Evolutionary conservation across 2,797 vertebrate species (phyloP).

Genomic region (Thalassophryne amazonica): DNA sequence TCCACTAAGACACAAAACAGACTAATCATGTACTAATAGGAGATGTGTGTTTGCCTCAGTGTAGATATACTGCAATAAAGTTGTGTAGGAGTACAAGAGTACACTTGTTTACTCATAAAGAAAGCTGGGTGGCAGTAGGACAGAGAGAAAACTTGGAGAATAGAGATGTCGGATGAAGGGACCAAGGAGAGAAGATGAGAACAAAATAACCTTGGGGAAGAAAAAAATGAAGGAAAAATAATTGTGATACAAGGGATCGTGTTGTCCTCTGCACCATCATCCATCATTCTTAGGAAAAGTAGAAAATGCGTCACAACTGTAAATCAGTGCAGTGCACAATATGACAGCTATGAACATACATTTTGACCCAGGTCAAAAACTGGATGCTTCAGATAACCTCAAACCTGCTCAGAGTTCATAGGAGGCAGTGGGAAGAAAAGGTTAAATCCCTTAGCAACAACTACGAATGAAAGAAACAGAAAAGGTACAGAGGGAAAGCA

Average conservation of each 20-base stretch:
- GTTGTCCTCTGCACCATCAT: neutral
- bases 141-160: neutral
- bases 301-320: neutral
- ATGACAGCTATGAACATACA: neutral
- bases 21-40: no score
- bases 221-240: neutral
- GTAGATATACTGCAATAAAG: conserved; percentile 22
- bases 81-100: conserved; percentile 32
- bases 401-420: conserved; percentile 4
- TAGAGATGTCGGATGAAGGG: neutral
- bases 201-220: neutral
- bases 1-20: no score
- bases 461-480: neutral
- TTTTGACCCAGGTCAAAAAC: neutral
- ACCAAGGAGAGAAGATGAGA: neutral
- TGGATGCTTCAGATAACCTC: neutral
- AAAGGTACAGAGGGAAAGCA: neutral
- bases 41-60: neutral
- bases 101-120: conserved; percentile 16
- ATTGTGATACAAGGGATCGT: no score
- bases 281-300: neutral
- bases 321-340: neutral
- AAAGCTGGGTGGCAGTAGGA: neutral
- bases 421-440: conserved; percentile 1
- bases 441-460: conserved; percentile 1